A percentile compares a stretch with the other conserved stretches of the same genome.
phyloP scores from a whole-genome alignment of 1,140 invertebrate genomes.

The Apis laboriosa region DNA sequence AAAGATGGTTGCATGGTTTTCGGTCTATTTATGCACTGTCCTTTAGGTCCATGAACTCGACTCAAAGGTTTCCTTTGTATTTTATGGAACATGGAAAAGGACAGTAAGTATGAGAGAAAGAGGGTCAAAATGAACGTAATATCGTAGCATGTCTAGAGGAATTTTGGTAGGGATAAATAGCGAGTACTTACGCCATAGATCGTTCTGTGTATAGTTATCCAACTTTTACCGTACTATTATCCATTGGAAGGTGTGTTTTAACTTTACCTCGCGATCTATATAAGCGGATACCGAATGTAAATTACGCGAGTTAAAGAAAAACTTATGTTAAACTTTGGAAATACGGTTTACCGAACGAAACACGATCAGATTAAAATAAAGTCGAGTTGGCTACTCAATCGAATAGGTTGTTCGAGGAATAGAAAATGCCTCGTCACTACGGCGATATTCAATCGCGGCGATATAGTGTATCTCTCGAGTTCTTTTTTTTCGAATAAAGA shows the following conservation, averaged over 20 bases:
- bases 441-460: background rate
- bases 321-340: background rate
- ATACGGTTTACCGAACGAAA: background rate
- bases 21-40: too few species aligned
- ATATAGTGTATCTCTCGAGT: too few species aligned
- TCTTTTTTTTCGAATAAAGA: background rate
- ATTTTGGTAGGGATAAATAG: too few species aligned
- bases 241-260: background rate
- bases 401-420: background rate
- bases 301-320: slow-evolving; percentile 23
- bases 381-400: slow-evolving; percentile 38
- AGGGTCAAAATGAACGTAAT: too few species aligned
- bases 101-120: too few species aligned
- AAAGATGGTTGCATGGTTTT: too few species aligned
- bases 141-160: too few species aligned
- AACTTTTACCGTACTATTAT: slow-evolving; percentile 2
- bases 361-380: slow-evolving; percentile 45
- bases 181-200: too few species aligned
- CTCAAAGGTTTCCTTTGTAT: too few species aligned
- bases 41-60: too few species aligned
- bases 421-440: background rate
- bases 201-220: slow-evolving; percentile 2
- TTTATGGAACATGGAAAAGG: too few species aligned
- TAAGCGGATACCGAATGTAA: slow-evolving; percentile 10
- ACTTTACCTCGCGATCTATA: slow-evolving; percentile 19